Conservation (phyloP, 2,888 invertebrate species). For the Gymnocheta viridis region DNA sequence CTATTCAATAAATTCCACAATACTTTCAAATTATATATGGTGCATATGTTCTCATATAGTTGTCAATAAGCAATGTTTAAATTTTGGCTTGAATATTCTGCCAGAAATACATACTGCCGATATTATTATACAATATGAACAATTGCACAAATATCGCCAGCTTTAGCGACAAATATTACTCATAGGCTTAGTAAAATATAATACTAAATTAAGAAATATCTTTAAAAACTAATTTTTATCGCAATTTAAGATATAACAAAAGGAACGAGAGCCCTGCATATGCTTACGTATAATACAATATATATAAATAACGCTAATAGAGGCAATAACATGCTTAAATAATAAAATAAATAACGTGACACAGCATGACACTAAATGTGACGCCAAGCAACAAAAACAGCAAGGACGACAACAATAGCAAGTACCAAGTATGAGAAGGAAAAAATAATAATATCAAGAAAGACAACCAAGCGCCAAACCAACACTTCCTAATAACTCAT, state of each 20-base stretch:
- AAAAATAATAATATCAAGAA: slow-evolving; percentile 34
- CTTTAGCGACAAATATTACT: no score
- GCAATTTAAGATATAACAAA: not conserved
- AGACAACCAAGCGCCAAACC: slow-evolving; percentile 40
- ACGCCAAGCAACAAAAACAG: slow-evolving; percentile 57
- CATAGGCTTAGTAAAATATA: no score
- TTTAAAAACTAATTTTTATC: not conserved
- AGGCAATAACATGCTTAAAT: slow-evolving; percentile 62
- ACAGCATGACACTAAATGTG: slow-evolving; percentile 75
- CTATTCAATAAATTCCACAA: no score
- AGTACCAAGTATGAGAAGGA: not conserved
- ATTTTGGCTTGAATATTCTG: no score
- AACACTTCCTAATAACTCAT: slow-evolving; percentile 37
- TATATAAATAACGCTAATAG: slow-evolving; percentile 55
- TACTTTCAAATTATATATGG: no score
- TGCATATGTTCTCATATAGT: no score
- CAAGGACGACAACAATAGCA: slow-evolving; percentile 39
- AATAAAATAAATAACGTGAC: slow-evolving; percentile 75
- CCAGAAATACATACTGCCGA: no score
- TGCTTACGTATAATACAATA: not conserved
- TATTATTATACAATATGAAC: no score
- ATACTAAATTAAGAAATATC: not conserved
- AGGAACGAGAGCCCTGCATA: not conserved
- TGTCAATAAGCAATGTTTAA: no score
- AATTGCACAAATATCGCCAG: no score